These are phyloP conservation scores for Ranitomeya variabilis DNA, from an alignment of 2,113 vertebrate species.

Conservation along the genomic window DNA sequence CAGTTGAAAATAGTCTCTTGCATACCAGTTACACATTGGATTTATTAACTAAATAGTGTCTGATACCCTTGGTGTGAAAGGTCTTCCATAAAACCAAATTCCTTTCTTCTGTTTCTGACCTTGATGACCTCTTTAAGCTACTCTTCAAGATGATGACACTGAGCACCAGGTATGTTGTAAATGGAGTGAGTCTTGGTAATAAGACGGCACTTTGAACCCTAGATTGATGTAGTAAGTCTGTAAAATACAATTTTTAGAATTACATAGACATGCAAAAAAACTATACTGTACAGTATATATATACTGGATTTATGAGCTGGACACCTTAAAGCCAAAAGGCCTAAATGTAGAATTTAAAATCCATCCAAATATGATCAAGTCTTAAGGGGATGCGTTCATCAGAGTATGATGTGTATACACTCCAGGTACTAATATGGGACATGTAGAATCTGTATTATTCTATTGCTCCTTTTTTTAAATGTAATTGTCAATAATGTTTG, in stretches of 20 bases:
- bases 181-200: conserved; percentile 13
- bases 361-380: no score
- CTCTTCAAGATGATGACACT: conserved; percentile 54
- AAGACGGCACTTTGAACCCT: background rate
- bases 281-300: no score
- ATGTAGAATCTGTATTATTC: no score
- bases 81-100: conserved; percentile 58
- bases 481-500: no score
- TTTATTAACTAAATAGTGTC: conserved; percentile 56
- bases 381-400: no score
- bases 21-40: conserved; percentile 54
- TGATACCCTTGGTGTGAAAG: conserved; percentile 55
- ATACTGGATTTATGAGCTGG: no score
- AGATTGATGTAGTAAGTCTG: background rate
- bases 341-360: no score
- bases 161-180: conserved; percentile 47
- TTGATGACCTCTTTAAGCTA: conserved; percentile 53
- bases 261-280: background rate
- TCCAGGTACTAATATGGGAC: no score
- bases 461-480: no score
- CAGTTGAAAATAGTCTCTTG: background rate
- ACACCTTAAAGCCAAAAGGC: no score
- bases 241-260: background rate
- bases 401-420: no score
- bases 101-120: conserved; percentile 59